Percentiles rank a stretch among this genome's conserved stretches.
Conservation (phyloP, 2,888 invertebrate genomes). For the Lochmaea capreae region DNA sequence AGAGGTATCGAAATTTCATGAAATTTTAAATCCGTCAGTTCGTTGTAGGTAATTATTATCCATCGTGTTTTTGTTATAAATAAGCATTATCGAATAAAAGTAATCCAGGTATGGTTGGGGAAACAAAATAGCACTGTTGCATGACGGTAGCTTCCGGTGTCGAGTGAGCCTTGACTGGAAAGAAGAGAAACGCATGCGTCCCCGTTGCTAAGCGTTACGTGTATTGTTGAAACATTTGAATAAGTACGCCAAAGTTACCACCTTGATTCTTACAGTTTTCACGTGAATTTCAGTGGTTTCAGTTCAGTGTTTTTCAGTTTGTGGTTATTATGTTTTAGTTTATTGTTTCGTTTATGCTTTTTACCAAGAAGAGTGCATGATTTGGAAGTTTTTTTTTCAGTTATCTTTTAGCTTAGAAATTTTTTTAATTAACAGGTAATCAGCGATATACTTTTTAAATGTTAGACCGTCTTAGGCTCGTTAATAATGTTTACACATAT, state of each 20-base stretch:
- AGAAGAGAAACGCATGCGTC: constrained; percentile 59
- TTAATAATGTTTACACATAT: constrained; percentile 30
- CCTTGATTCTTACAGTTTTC: constrained; percentile 64
- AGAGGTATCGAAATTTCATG: neutral
- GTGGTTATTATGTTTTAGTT: constrained; percentile 41
- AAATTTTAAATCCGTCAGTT: constrained; percentile 15
- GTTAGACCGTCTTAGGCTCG: neutral
- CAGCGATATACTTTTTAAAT: neutral
- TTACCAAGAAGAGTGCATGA: constrained; percentile 36
- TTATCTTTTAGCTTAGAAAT: constrained; percentile 23
- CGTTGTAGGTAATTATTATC: constrained; percentile 30
- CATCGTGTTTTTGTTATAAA: constrained; percentile 42
- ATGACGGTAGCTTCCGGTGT: constrained; percentile 64
- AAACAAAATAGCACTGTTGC: constrained; percentile 63
- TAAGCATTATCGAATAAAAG: constrained; percentile 55
- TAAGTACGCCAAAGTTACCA: constrained; percentile 63
- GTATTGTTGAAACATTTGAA: constrained; percentile 65
- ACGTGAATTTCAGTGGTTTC: constrained; percentile 64
- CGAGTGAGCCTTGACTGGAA: constrained; percentile 61
- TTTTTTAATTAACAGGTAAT: constrained; percentile 27
- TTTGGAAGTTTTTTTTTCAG: constrained; percentile 30
- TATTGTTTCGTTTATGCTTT: constrained; percentile 32
- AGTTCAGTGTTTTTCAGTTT: constrained; percentile 55
- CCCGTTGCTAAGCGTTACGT: constrained; percentile 62
- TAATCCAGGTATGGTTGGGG: constrained; percentile 60